These are phyloP conservation scores for Trachymyrmex septentrionalis DNA, from an alignment of 1,140 invertebrate species.

Conservation along the genomic window DNA sequence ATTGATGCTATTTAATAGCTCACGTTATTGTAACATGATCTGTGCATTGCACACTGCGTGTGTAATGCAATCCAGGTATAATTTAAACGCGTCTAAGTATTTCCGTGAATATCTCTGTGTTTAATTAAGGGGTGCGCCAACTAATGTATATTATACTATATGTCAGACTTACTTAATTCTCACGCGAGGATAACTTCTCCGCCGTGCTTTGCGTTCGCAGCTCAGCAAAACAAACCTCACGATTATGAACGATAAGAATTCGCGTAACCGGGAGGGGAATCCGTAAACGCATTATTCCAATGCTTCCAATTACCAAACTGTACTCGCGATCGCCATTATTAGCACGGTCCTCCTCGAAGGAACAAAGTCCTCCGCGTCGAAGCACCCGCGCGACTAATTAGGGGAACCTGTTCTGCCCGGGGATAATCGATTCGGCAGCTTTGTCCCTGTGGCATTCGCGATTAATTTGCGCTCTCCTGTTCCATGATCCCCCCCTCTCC, in stretches of 20 bases:
- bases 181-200: not conserved
- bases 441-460: conserved; percentile 58
- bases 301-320: conserved; percentile 36
- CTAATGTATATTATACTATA: conserved; percentile 6
- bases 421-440: conserved; percentile 63
- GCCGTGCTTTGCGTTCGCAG: not conserved
- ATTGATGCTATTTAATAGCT: conserved; percentile 40
- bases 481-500: no score
- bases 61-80: conserved; percentile 19
- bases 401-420: conserved; percentile 23
- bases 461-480: conserved; percentile 61
- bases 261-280: not conserved
- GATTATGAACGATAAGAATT: not conserved
- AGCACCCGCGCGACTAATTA: conserved; percentile 66
- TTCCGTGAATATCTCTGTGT: not conserved
- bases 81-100: conserved; percentile 15
- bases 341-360: conserved; percentile 22
- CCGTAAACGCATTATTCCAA: conserved; percentile 26
- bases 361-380: conserved; percentile 60
- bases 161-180: not conserved
- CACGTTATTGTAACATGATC: conserved; percentile 36
- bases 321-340: conserved; percentile 25
- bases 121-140: not conserved
- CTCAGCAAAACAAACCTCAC: not conserved
- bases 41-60: not conserved